A percentile compares a stretch with the other conserved stretches of the same genome.
Conservation (phyloP, 2,888 invertebrate genomes). For the Uropetala carovei region DNA sequence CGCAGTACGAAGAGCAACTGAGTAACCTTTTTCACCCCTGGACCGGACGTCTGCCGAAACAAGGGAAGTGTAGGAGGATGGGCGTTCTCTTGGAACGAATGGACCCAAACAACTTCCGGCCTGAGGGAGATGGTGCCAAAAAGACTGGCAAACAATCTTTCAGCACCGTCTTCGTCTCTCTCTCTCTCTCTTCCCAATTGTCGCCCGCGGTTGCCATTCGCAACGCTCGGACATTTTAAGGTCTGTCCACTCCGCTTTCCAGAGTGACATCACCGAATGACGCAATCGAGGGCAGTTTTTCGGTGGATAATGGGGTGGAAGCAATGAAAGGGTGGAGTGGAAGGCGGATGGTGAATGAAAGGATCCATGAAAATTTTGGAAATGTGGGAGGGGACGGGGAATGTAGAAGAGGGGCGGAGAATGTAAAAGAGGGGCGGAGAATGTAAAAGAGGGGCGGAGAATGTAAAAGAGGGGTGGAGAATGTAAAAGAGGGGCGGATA, state of each 20-base stretch:
- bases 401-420: too few species aligned
- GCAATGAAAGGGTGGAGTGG: too few species aligned
- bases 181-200: background rate
- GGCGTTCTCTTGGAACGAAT: background rate
- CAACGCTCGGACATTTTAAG: background rate
- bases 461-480: too few species aligned
- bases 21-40: background rate
- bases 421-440: too few species aligned
- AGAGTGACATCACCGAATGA: background rate
- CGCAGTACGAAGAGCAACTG: background rate
- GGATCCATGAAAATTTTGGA: background rate
- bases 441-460: too few species aligned
- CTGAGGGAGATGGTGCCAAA: background rate
- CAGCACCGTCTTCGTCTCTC: background rate
- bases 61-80: too few species aligned
- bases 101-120: background rate
- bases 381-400: background rate
- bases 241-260: background rate
- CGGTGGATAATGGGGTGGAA: too few species aligned
- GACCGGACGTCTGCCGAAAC: too few species aligned
- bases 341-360: background rate
- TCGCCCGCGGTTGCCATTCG: background rate
- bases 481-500: too few species aligned
- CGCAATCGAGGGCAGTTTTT: background rate
- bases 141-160: background rate